A percentile compares a stretch with the other conserved stretches of the same genome.
Evolutionary conservation across 1,140 invertebrate species (phyloP).

Genomic region (Drosophila mayri): DNA sequence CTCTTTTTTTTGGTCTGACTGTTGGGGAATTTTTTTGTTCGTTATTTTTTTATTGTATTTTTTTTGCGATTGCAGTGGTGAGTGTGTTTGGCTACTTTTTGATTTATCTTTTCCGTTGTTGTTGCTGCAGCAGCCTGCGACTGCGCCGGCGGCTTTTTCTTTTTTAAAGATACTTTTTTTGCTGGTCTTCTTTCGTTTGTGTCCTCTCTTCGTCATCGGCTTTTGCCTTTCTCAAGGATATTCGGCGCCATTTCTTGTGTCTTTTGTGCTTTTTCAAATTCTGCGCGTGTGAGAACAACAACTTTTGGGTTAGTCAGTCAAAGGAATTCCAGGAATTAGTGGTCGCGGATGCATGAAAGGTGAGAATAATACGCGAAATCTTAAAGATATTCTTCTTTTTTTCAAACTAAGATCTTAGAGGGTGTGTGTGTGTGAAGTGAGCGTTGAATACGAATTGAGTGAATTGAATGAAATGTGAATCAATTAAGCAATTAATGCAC

Average conservation of each 20-base stretch:
- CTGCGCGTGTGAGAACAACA: constrained; percentile 73
- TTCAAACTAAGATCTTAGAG: constrained; percentile 6
- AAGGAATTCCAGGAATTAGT: constrained; percentile 80
- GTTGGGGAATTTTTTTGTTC: constrained; percentile 4
- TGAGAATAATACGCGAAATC: constrained; percentile 62
- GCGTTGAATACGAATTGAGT: constrained; percentile 62
- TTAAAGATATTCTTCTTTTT: constrained; percentile 45
- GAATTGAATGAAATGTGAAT: constrained; percentile 79
- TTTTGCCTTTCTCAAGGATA: constrained; percentile 79
- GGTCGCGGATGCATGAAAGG: constrained; percentile 62
- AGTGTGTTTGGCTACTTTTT: constrained; percentile 73
- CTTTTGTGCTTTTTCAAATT: constrained; percentile 26
- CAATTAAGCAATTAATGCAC: constrained; percentile 81
- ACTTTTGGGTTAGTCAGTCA: constrained; percentile 76
- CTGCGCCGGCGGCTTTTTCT: constrained; percentile 54
- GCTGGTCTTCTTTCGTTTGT: not conserved
- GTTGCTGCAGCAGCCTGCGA: constrained; percentile 51
- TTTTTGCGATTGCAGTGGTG: constrained; percentile 39
- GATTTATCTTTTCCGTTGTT: constrained; percentile 82
- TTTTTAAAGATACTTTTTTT: constrained; percentile 19
- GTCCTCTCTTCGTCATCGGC: constrained; percentile 58
- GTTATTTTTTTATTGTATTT: constrained; percentile 5
- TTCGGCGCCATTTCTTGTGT: constrained; percentile 66
- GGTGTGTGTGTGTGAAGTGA: constrained; percentile 25
- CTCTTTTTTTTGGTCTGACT: constrained; percentile 44